Evolutionary conservation across 2,113 vertebrate species (phyloP).

Genomic region (Alosa alosa): DNA sequence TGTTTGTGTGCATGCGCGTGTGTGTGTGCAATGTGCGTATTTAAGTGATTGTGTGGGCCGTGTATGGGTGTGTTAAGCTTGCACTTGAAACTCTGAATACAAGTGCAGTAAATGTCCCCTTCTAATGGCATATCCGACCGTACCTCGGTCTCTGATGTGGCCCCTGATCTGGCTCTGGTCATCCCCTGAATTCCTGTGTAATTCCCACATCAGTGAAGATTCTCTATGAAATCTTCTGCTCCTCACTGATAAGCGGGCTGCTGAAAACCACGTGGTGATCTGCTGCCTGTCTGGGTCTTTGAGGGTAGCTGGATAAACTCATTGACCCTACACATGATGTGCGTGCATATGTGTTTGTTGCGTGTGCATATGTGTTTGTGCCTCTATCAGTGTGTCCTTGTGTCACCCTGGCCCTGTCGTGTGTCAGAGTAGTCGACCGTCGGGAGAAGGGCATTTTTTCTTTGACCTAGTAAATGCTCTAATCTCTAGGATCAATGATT

Average conservation of each 20-base stretch:
- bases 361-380: not conserved
- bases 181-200: too few relatives aligned
- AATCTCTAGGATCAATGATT: slow-evolving; percentile 9
- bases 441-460: not conserved
- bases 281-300: not conserved
- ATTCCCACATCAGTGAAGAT: too few relatives aligned
- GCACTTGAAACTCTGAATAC: too few relatives aligned
- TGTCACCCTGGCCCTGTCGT: slow-evolving; percentile 5
- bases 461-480: not conserved
- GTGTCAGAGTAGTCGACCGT: not conserved
- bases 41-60: not conserved
- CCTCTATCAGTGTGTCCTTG: not conserved
- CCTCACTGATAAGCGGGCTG: too few relatives aligned
- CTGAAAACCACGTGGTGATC: too few relatives aligned
- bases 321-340: not conserved
- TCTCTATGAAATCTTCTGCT: too few relatives aligned
- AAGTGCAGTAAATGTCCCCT: too few relatives aligned
- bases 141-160: too few relatives aligned
- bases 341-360: not conserved
- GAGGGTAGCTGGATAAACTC: too few relatives aligned
- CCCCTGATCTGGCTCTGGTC: too few relatives aligned
- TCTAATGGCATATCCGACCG: too few relatives aligned
- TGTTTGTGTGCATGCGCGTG: slow-evolving; percentile 21
- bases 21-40: not conserved
- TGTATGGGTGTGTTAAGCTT: not conserved